These are phyloP conservation scores for Rambutsinella grinnellia DNA, from an alignment of 2,888 invertebrate species.

Conservation along the genomic window DNA sequence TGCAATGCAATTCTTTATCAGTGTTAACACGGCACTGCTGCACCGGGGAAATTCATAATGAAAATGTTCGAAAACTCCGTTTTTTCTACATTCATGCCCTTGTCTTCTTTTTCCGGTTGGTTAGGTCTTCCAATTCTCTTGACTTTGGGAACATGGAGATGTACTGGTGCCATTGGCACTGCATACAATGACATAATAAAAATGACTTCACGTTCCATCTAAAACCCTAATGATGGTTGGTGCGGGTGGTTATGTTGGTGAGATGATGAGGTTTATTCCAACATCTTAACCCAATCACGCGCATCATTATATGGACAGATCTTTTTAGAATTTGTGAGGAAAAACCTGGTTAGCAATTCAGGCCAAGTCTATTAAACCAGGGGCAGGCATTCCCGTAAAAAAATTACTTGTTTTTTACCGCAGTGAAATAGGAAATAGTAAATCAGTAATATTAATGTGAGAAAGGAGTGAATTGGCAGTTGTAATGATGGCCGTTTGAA, in stretches of 20 bases:
- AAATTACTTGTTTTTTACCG: conserved; percentile 2
- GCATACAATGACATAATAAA: conserved; percentile 21
- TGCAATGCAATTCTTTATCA: background rate
- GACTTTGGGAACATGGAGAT: background rate
- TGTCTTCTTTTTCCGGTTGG: conserved; percentile 50
- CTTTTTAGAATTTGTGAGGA: conserved; percentile 2
- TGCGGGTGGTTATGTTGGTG: conserved; percentile 44
- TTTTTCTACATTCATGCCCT: conserved; percentile 33
- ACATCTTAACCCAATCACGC: conserved; percentile 30
- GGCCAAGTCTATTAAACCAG: conserved; percentile 5
- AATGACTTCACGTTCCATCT: conserved; percentile 30
- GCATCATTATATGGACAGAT: conserved; percentile 6
- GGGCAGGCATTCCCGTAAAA: conserved; percentile 23
- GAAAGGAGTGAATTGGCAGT: background rate
- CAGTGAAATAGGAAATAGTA: background rate
- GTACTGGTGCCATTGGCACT: background rate
- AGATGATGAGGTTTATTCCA: conserved; percentile 6
- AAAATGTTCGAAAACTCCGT: background rate
- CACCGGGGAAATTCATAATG: background rate
- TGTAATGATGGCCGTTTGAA: background rate
- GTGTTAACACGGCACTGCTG: background rate
- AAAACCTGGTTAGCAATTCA: background rate
- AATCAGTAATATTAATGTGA: background rate
- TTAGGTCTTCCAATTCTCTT: conserved; percentile 29
- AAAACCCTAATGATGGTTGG: conserved; percentile 7